These are phyloP conservation scores for Lordiphosa fenestrarum DNA, from an alignment of 2,888 invertebrate genomes.

Conservation along the genomic window DNA sequence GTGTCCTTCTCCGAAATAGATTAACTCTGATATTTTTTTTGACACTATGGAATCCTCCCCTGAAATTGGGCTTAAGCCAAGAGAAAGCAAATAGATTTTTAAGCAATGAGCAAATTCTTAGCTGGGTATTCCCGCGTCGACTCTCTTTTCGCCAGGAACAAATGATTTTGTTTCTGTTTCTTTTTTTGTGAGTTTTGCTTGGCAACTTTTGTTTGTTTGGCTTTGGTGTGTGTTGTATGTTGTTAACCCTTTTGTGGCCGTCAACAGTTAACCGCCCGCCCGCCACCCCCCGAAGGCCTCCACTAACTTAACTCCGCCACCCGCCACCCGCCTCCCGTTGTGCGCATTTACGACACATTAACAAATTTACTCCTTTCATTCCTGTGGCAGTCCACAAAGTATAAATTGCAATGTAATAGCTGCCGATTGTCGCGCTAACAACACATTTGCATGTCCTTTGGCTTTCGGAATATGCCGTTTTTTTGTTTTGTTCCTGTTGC, in stretches of 20 bases:
- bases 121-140: conserved; percentile 6
- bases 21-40: too few relatives aligned
- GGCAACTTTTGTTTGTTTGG: conserved; percentile 64
- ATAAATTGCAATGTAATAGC: conserved; percentile 75
- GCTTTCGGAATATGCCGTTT: conserved; percentile 23
- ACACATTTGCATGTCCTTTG: conserved; percentile 73
- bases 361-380: conserved; percentile 72
- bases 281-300: not conserved
- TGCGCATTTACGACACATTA: conserved; percentile 69
- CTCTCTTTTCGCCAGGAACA: not conserved
- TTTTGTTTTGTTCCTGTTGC: conserved; percentile 22
- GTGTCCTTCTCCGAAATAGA: too few relatives aligned
- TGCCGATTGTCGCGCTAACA: conserved; percentile 76
- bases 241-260: conserved; percentile 46
- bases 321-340: conserved; percentile 4
- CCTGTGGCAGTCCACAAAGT: conserved; percentile 33
- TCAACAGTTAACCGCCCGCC: conserved; percentile 32
- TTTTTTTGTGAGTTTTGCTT: conserved; percentile 26
- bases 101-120: too few relatives aligned
- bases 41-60: too few relatives aligned
- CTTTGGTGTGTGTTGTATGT: conserved; percentile 17
- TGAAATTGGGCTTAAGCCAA: too few relatives aligned
- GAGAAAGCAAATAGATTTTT: too few relatives aligned
- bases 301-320: conserved; percentile 1
- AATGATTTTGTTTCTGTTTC: conserved; percentile 6